phyloP scores from a whole-genome alignment of 2,797 vertebrate species.

The Anas bernieri region DNA sequence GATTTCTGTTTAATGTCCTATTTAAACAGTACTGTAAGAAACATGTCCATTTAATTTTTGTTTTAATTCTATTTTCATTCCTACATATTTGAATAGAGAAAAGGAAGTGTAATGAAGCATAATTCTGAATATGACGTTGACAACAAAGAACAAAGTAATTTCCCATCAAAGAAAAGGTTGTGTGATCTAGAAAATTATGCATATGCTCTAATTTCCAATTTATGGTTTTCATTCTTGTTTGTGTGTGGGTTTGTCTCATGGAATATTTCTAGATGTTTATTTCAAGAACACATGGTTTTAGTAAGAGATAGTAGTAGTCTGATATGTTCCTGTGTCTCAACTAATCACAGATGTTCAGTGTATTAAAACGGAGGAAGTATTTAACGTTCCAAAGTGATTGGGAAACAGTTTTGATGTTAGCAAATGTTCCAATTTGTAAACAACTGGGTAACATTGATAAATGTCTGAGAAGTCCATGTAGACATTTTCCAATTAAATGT shows the following conservation, averaged over 20 bases:
- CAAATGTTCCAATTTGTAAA: background rate
- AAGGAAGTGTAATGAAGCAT: background rate
- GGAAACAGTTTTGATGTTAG: background rate
- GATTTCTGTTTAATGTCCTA: background rate
- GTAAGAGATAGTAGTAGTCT: background rate
- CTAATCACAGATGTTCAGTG: rapidly evolving
- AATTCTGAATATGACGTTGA: background rate
- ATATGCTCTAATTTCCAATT: background rate
- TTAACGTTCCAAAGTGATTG: background rate
- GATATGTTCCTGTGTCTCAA: background rate
- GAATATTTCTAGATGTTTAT: background rate
- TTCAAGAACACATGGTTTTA: background rate
- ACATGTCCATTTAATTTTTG: background rate
- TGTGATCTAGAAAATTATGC: background rate
- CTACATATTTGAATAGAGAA: background rate
- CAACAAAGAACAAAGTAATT: background rate
- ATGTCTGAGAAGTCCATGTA: background rate
- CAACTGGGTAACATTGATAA: background rate
- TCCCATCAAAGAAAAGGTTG: background rate
- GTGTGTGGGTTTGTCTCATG: background rate
- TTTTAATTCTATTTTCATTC: background rate
- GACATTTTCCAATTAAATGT: background rate
- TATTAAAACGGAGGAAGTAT: background rate
- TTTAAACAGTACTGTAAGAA: background rate
- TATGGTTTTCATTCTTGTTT: background rate